phyloP scores from a whole-genome alignment of 2,888 invertebrate species.

The Phyllotreta striolata region DNA sequence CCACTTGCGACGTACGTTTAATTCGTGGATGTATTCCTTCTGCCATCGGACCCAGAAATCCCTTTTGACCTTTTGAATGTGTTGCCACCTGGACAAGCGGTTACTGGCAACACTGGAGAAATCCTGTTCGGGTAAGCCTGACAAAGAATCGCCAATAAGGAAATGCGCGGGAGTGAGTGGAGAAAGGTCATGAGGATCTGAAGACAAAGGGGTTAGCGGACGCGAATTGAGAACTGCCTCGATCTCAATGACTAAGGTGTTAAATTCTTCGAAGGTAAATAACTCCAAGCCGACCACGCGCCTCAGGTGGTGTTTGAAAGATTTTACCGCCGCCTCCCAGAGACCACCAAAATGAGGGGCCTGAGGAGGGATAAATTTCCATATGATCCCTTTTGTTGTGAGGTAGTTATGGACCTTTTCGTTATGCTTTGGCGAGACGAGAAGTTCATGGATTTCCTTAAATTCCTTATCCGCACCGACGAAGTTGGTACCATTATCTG shows the following conservation, averaged over 20 bases:
- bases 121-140: constrained; percentile 39
- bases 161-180: constrained; percentile 49
- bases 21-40: constrained; percentile 42
- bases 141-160: constrained; percentile 43
- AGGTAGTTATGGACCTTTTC: constrained; percentile 4
- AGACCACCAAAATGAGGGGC: constrained; percentile 25
- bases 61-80: constrained; percentile 37
- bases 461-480: constrained; percentile 21
- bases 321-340: constrained; percentile 19
- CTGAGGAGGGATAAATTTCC: constrained; percentile 20
- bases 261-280: constrained; percentile 8
- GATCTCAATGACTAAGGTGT: constrained; percentile 10
- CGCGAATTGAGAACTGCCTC: constrained; percentile 18
- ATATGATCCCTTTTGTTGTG: constrained; percentile 11
- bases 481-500: constrained; percentile 26
- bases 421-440: constrained; percentile 15
- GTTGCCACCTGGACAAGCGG: constrained; percentile 42
- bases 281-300: background rate
- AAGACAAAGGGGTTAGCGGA: constrained; percentile 14
- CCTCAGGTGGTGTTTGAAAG: constrained; percentile 14
- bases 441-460: background rate
- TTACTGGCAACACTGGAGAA: constrained; percentile 30
- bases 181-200: constrained; percentile 44
- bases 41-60: constrained; percentile 42
- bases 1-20: constrained; percentile 41